These are phyloP conservation scores for Sebastes elongatus DNA, from an alignment of 2,797 vertebrate species.

Conservation along the genomic window DNA sequence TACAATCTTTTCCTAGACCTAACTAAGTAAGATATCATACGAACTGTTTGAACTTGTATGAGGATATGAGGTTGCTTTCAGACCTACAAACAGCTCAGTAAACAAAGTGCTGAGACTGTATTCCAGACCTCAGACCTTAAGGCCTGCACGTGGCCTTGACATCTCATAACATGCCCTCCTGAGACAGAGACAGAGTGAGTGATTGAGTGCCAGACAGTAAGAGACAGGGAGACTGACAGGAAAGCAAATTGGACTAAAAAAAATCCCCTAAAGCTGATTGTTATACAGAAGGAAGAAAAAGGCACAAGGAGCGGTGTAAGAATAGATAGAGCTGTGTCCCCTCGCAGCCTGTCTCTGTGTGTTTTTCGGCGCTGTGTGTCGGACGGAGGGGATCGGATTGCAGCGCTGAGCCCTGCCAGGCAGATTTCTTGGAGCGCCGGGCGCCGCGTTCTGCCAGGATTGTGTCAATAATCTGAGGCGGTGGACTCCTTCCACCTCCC, in stretches of 20 bases:
- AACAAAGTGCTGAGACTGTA: neutral
- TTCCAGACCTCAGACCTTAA: conserved; percentile 23
- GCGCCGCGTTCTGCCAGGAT: conserved; percentile 67
- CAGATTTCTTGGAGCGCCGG: conserved; percentile 70
- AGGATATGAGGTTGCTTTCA: neutral
- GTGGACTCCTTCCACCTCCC: conserved; percentile 70
- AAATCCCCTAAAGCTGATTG: conserved; percentile 20
- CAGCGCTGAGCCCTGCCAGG: conserved; percentile 54
- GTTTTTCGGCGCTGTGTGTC: conserved; percentile 53
- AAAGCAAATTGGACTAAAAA: conserved; percentile 27
- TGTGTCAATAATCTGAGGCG: conserved; percentile 80
- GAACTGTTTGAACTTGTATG: no score
- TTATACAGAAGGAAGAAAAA: conserved; percentile 27
- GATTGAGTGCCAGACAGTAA: conserved; percentile 34
- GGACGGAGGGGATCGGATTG: conserved; percentile 65
- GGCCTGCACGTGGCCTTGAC: conserved; percentile 28
- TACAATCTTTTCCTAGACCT: no score
- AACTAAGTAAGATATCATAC: no score
- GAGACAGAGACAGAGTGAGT: conserved; percentile 14
- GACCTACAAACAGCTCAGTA: conserved; percentile 14
- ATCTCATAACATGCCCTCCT: conserved; percentile 18
- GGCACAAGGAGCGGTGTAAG: conserved; percentile 17
- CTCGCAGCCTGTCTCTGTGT: conserved; percentile 41
- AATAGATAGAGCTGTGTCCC: conserved; percentile 35
- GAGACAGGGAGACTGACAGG: conserved; percentile 45